A percentile compares a stretch with the other conserved stretches of the same genome.
Conservation (phyloP, 1,140 invertebrate species). For the Drosophila ercepeae region DNA sequence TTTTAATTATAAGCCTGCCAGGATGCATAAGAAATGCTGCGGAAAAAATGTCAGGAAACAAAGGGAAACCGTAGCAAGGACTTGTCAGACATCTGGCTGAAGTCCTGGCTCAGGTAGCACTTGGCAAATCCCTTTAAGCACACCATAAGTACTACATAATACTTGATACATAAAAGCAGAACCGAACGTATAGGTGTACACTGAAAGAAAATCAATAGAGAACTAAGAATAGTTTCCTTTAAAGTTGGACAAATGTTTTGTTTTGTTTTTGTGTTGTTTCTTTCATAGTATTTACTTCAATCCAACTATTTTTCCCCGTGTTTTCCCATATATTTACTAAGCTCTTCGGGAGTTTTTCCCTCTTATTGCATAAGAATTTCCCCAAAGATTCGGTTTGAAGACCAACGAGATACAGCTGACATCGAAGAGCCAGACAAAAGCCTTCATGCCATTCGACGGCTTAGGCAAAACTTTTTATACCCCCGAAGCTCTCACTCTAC, state of each 20-base stretch:
- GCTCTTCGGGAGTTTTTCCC: conserved; percentile 16
- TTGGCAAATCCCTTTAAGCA: conserved; percentile 68
- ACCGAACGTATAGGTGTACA: conserved; percentile 10
- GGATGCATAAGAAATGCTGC: conserved; percentile 29
- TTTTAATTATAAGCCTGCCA: conserved; percentile 68
- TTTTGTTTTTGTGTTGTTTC: background rate
- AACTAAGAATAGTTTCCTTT: background rate
- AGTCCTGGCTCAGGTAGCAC: conserved; percentile 44
- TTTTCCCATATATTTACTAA: conserved; percentile 6
- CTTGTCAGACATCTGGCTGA: conserved; percentile 15
- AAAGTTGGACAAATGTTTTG: background rate
- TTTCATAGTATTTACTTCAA: background rate
- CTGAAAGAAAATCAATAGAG: background rate
- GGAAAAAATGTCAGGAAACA: conserved; percentile 11
- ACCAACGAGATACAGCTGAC: conserved; percentile 45
- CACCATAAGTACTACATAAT: conserved; percentile 74
- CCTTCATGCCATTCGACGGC: conserved; percentile 32
- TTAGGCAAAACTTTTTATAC: conserved; percentile 57
- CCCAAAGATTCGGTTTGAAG: conserved; percentile 37
- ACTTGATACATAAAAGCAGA: conserved; percentile 52
- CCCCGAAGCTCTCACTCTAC: background rate
- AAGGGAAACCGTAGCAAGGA: conserved; percentile 15
- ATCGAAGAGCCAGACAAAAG: conserved; percentile 54
- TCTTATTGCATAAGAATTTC: conserved; percentile 32
- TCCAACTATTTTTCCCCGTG: background rate